A percentile compares a stretch with the other conserved stretches of the same genome.
These are phyloP conservation scores for Myiotriccus ornatus DNA, from an alignment of 2,797 vertebrate species.

Conservation along the genomic window DNA sequence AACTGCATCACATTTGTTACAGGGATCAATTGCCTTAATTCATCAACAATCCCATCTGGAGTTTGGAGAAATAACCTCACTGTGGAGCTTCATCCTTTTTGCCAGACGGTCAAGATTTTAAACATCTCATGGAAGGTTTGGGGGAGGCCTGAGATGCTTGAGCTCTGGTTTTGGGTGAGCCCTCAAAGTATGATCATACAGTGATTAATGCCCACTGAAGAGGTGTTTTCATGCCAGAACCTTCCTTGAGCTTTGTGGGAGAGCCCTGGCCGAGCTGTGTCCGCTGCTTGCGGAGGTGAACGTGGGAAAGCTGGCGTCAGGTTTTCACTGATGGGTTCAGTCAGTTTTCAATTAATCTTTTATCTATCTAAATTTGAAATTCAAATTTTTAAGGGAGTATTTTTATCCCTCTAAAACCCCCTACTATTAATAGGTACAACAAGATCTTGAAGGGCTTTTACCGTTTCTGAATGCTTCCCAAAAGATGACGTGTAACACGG, in stretches of 20 bases:
- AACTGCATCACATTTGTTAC: not conserved
- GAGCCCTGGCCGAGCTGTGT: not conserved
- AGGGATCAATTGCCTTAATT: not conserved
- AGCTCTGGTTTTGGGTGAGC: not conserved
- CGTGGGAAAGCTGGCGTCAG: too few species aligned
- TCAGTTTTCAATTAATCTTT: not conserved
- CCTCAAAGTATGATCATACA: fast-evolving
- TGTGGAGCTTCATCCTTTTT: not conserved
- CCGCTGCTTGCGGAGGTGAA: not conserved
- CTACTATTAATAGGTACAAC: not conserved
- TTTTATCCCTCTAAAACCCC: not conserved
- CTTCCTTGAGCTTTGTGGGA: not conserved
- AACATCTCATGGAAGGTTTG: not conserved
- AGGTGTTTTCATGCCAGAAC: not conserved
- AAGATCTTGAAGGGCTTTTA: not conserved
- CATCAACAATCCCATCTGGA: not conserved
- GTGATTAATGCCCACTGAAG: not conserved
- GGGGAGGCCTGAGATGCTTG: not conserved
- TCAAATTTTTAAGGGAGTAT: not conserved
- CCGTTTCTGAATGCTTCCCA: not conserved
- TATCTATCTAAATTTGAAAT: not conserved
- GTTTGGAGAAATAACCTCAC: not conserved
- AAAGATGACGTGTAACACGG: fast-evolving
- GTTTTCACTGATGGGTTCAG: not conserved
- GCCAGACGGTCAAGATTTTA: not conserved